These are phyloP conservation scores for Oncopodura yosiiana DNA, from an alignment of 1,140 invertebrate genomes.

Conservation along the genomic window DNA sequence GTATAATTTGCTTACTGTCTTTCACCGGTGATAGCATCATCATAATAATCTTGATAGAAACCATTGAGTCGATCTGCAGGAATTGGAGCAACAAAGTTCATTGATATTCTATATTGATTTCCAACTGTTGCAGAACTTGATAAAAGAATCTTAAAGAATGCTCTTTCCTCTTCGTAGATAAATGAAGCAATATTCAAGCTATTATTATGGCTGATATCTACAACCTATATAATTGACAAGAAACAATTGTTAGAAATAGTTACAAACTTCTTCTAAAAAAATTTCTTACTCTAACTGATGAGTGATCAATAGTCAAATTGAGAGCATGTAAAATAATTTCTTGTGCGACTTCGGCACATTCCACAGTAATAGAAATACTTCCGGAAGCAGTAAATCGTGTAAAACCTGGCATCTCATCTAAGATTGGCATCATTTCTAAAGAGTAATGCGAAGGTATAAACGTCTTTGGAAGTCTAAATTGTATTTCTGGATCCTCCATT, in stretches of 20 bases:
- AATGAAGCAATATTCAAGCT: background rate
- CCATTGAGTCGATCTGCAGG: slow-evolving; percentile 18
- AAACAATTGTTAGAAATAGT: background rate
- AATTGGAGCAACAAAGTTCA: slow-evolving; percentile 12
- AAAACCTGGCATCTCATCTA: slow-evolving; percentile 6
- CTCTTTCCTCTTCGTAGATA: slow-evolving; percentile 9
- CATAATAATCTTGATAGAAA: slow-evolving; percentile 22
- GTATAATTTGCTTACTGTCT: slow-evolving; percentile 2
- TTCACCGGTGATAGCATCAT: slow-evolving; percentile 1
- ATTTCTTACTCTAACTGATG: slow-evolving; percentile 9
- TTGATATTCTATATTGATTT: slow-evolving; percentile 12
- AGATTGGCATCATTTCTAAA: slow-evolving; percentile 12
- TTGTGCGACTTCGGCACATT: background rate
- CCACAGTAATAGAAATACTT: slow-evolving; percentile 6
- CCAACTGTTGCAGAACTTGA: background rate
- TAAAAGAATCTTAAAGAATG: slow-evolving; percentile 13
- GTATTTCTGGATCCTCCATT: background rate
- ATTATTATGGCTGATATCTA: background rate
- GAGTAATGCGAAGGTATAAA: slow-evolving; percentile 6
- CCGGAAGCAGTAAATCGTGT: slow-evolving; percentile 14
- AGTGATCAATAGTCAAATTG: slow-evolving; percentile 18
- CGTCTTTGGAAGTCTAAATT: slow-evolving; percentile 8
- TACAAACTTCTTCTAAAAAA: background rate
- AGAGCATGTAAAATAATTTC: slow-evolving; percentile 14
- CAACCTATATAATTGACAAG: slow-evolving; percentile 7